These are phyloP conservation scores for Dryobota labecula DNA, from an alignment of 2,888 invertebrate species.

Conservation along the genomic window DNA sequence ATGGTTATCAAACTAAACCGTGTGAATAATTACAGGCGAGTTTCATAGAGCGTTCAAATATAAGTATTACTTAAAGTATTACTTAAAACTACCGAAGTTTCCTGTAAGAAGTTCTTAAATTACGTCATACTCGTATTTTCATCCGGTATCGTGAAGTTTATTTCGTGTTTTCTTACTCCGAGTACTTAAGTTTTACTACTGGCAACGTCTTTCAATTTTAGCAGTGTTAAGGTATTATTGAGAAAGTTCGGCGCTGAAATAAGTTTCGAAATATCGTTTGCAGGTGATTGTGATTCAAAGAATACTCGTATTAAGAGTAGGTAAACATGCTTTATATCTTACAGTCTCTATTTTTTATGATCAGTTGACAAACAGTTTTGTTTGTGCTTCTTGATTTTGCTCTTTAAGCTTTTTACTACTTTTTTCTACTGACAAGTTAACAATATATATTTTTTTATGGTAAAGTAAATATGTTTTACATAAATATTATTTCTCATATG, in stretches of 20 bases:
- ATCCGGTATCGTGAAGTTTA: slow-evolving; percentile 51
- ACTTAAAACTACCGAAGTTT: slow-evolving; percentile 40
- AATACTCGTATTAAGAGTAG: neutral
- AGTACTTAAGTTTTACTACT: slow-evolving; percentile 45
- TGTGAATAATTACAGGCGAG: neutral
- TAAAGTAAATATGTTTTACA: too few relatives aligned
- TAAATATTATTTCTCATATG: too few relatives aligned
- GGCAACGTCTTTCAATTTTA: slow-evolving; percentile 31
- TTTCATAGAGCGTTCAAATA: neutral
- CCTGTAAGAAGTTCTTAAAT: slow-evolving; percentile 29
- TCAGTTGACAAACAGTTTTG: too few relatives aligned
- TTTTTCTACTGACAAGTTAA: too few relatives aligned
- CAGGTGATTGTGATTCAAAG: slow-evolving; percentile 15
- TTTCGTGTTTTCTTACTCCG: slow-evolving; percentile 41
- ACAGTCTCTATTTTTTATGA: neutral
- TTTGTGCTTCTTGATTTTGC: too few relatives aligned
- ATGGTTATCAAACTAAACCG: neutral
- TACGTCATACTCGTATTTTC: slow-evolving; percentile 36
- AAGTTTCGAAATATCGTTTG: slow-evolving; percentile 23
- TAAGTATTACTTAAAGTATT: slow-evolving; percentile 11
- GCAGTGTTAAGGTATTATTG: slow-evolving; percentile 28
- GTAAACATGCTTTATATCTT: neutral
- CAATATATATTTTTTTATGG: too few relatives aligned
- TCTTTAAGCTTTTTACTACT: too few relatives aligned
- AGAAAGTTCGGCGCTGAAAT: slow-evolving; percentile 25